Evolutionary conservation across 2,113 vertebrate genomes (phyloP).

Genomic region (Euleptes europaea): DNA sequence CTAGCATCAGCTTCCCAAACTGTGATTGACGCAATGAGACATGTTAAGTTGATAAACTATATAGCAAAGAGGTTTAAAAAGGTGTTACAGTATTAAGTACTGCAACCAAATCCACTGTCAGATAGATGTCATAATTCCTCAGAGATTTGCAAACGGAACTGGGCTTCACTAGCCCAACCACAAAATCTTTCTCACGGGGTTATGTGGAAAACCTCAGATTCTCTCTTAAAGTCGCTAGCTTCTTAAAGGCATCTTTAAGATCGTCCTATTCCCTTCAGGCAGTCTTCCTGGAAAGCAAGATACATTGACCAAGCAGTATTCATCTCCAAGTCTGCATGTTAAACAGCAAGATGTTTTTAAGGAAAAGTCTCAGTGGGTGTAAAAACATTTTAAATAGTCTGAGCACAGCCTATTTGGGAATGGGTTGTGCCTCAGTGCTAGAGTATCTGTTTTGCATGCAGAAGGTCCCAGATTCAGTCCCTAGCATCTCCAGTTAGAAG

Average conservation of each 20-base stretch:
- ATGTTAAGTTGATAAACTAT: background rate
- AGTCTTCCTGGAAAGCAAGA: background rate
- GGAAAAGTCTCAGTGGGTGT: no score
- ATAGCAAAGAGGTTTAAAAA: background rate
- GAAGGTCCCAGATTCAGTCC: no score
- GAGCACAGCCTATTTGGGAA: background rate
- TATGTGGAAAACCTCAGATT: background rate
- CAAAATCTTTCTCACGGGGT: background rate
- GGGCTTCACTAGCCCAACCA: background rate
- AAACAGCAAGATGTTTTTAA: background rate
- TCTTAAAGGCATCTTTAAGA: background rate
- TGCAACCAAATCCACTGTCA: background rate
- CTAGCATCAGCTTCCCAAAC: background rate
- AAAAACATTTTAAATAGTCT: background rate
- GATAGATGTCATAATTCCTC: background rate
- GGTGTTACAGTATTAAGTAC: background rate
- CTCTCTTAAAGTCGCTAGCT: background rate
- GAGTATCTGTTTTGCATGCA: no score
- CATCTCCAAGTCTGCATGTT: background rate
- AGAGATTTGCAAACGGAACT: background rate
- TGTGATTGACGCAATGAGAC: background rate
- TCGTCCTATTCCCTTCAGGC: background rate
- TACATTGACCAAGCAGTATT: background rate
- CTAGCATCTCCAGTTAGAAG: no score
- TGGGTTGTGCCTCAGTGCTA: no score